Evolutionary conservation across 2,888 invertebrate species (phyloP), one percentile per base, ranked within the genome.

Genomic region (Idaea straminata): DNA sequence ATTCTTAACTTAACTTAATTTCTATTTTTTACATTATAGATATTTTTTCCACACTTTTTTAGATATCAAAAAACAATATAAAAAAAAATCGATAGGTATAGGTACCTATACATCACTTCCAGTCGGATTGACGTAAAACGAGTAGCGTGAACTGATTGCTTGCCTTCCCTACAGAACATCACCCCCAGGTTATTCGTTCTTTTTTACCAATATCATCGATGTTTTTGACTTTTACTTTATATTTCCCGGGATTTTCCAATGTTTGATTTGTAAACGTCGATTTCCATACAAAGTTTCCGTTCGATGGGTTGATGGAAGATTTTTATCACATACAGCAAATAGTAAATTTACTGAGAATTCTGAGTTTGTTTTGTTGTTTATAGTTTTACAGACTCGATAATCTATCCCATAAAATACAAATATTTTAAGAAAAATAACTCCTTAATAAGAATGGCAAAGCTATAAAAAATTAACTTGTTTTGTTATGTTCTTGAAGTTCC

Each of bases 121-220:
- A 64, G 25, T 64, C 62, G 58, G 58, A 36, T 13, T 58, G 36
- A 64, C 62, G 69, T 62, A 62, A 63, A 65, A 60, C 69, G 69
- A 63, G 66, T 64, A 13, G 47, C 47, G 47, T 69, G 69, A 78
- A 77, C 78, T 77, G 80, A 80, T 82, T 78, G 80, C 73, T 69
- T 77, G 76, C 79, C 78, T 74, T 74, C 76, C 69, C 69, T 67
- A 74, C 78, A 66, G 75, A 78, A 80, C 76, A 78, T 77, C 76
- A 73, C 73, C 74, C 25, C 69, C 7, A 72, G 77, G 72, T 78
- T 78, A 77, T 77, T 77, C 76, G 70, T 13, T 15, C 15, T 61
- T 65, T 62, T 62, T 58, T 35, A 60, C 36, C 59, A 63, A 63
- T 63, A 66, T 66, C 64, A 62, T 47, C 58, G 10, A 38, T 58